Conservation (phyloP, 2,888 invertebrate genomes). For the Hoplodrina blanda region DNA sequence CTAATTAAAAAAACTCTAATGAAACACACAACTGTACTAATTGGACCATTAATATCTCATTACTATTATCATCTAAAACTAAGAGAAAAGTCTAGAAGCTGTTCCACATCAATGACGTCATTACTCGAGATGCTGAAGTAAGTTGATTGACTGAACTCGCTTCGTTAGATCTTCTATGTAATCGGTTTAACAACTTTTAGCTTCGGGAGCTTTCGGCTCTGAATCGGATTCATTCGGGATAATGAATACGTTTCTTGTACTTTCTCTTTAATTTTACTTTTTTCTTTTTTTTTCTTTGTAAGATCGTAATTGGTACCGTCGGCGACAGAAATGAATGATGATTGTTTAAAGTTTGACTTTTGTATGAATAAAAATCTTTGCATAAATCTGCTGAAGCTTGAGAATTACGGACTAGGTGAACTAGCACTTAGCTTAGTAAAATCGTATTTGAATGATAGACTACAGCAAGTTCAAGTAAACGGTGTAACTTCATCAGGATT, state of each 20-base stretch:
- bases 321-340: too few relatives aligned
- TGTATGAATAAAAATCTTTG: neutral
- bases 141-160: conserved; percentile 22
- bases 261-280: neutral
- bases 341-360: neutral
- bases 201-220: conserved; percentile 14
- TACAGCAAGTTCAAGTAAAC: too few relatives aligned
- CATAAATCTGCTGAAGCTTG: too few relatives aligned
- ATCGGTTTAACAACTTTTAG: conserved; percentile 34
- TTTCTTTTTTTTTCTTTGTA: neutral
- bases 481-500: too few relatives aligned
- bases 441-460: too few relatives aligned
- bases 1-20: conserved; percentile 16
- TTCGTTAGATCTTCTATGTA: conserved; percentile 34
- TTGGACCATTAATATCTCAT: conserved; percentile 28
- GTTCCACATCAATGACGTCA: conserved; percentile 15
- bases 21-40: conserved; percentile 13
- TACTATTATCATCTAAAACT: conserved; percentile 5
- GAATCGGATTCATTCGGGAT: conserved; percentile 1
- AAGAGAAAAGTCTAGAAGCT: conserved; percentile 16
- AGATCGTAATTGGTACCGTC: neutral
- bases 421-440: too few relatives aligned
- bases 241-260: conserved; percentile 1
- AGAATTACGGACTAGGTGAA: too few relatives aligned
- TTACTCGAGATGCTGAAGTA: neutral